phyloP scores from a whole-genome alignment of 2,888 invertebrate genomes.

The Tricholauxania praeusta region DNA sequence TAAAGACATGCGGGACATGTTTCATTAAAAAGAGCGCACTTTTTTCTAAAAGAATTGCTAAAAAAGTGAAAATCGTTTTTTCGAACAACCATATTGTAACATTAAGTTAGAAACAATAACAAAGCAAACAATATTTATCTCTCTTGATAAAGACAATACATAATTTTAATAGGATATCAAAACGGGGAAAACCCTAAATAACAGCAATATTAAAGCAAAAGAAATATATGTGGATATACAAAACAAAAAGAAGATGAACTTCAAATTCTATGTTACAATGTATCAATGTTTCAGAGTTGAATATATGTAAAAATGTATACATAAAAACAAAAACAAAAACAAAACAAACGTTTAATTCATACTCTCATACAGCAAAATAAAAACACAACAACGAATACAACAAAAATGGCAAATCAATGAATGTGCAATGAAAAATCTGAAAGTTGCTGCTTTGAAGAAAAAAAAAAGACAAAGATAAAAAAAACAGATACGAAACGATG shows the following conservation, averaged over 20 bases:
- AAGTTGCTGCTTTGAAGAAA: not conserved
- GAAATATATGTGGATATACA: not conserved
- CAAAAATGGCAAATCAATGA: conserved; percentile 25
- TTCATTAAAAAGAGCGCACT: no score
- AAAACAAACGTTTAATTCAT: not conserved
- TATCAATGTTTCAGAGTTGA: not conserved
- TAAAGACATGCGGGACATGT: no score
- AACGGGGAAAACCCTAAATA: no score
- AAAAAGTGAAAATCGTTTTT: no score
- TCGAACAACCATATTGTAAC: no score
- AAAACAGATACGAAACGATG: no score
- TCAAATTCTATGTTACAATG: not conserved
- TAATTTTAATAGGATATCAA: no score
- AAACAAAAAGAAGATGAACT: not conserved
- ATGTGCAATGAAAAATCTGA: conserved; percentile 15
- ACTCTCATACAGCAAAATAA: conserved; percentile 1
- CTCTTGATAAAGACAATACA: no score
- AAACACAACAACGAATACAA: conserved; percentile 16
- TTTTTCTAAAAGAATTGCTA: no score
- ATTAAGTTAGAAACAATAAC: no score
- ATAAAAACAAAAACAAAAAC: conserved; percentile 11
- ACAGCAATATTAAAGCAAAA: no score
- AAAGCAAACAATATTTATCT: no score
- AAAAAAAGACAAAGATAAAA: not conserved
- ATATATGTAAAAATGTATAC: not conserved